Base-by-base conservation (phyloP, 2,888 invertebrate species). In the Pinctada fucata region DNA sequence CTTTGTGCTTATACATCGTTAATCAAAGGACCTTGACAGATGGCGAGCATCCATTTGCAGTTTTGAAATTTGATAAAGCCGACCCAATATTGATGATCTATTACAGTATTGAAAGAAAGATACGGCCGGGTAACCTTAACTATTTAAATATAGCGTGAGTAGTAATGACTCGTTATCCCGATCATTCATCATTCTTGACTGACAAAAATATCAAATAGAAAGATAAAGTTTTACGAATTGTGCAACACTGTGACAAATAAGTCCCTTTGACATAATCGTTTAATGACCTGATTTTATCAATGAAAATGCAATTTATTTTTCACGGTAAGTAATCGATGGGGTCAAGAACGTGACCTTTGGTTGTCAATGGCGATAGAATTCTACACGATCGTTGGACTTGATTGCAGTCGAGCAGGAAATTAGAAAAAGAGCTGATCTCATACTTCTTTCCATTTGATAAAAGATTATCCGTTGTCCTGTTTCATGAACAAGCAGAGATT, bases 261-360 rank as follows among this genome's bases (percentile, higher is more conserved):
- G 66, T 74, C 63, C 66, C 74, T 74, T 65, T 74, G 74, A 74
- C 74, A 74, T 49, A 74, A 74, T 74, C 74, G 66, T 74, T 74
- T 74, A 74, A 74, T 74, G 74, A 66, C 16, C 45, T 50, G 74
- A 74, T 74, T 74, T 74, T 74, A 74, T 74, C 74, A 50, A 63
- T 58, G 66, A 49, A 66, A 66, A 65, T 66, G 64, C 63, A 66
- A 74, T 74, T 66, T 74, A 74, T 74, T 66, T 74, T n/a, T 58
- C 58, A 58, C 58, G 58, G 58, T 58, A 58, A 6, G 58, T 13
- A 58, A 58, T 58, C 58, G 58, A 58, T 58, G 58, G 58, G 58
- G 58, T 13, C 58, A 58, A 58, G 58, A 58, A 58, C 58, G 58
- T 13, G 58, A 58, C 58, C 58, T 58, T 58, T 6, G 6, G 6